Conservation (phyloP, 2,113 vertebrate species). For the Oplegnathus fasciatus region DNA sequence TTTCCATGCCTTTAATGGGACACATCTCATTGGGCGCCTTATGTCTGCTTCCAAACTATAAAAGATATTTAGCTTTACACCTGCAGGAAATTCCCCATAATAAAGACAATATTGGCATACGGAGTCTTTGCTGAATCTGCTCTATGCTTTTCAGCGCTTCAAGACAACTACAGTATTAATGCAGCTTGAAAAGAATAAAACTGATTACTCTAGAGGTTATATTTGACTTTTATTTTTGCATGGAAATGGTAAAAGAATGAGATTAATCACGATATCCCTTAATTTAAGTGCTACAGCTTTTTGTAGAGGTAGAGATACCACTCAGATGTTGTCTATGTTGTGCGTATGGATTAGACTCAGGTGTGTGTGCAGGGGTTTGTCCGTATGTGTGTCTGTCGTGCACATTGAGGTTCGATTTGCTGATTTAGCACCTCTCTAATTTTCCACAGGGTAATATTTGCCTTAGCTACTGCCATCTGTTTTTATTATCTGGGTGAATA, state of each 20-base stretch:
- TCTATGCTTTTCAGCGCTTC: constrained; percentile 23
- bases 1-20: constrained; percentile 82
- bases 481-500: constrained; percentile 96
- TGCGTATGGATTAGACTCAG: constrained; percentile 46
- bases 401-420: constrained; percentile 85
- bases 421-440: constrained; percentile 90
- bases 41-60: constrained; percentile 81
- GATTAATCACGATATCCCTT: constrained; percentile 31
- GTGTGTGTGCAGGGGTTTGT: constrained; percentile 5
- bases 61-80: constrained; percentile 74
- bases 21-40: constrained; percentile 85
- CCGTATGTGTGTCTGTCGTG: constrained; percentile 21
- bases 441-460: constrained; percentile 91
- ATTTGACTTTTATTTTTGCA: constrained; percentile 37
- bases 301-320: not conserved
- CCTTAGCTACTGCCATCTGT: constrained; percentile 92
- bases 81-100: constrained; percentile 70
- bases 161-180: constrained; percentile 27
- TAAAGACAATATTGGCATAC: constrained; percentile 68
- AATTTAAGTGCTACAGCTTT: constrained; percentile 9
- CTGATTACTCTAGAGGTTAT: constrained; percentile 35
- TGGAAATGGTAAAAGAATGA: constrained; percentile 16
- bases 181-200: constrained; percentile 49
- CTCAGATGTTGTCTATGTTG: constrained; percentile 33
- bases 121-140: constrained; percentile 58